A percentile compares a stretch with the other conserved stretches of the same genome.
Conservation (phyloP, 2,113 vertebrate genomes). For the Pyrgilauda ruficollis region DNA sequence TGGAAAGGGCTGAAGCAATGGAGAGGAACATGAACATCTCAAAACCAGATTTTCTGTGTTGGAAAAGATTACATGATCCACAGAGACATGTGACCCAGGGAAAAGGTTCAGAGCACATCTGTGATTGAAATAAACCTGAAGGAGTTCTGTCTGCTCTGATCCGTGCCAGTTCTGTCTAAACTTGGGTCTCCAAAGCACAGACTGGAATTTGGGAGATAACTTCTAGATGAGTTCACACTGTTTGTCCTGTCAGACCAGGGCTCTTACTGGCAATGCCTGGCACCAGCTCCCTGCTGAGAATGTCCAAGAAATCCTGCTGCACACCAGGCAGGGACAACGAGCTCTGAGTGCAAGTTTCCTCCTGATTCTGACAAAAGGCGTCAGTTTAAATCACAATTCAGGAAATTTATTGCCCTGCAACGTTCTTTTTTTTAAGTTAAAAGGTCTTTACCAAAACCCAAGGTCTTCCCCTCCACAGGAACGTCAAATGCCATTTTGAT, state of each 20-base stretch:
- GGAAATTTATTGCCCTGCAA: not conserved
- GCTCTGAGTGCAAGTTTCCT: not conserved
- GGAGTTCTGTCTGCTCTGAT: not conserved
- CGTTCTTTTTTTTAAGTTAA: fast-evolving
- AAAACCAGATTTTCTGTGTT: conserved; percentile 8
- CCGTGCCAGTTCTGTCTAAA: conserved; percentile 9
- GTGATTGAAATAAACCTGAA: not conserved
- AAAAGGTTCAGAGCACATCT: conserved; percentile 38
- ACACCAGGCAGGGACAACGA: not conserved
- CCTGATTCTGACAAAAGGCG: not conserved
- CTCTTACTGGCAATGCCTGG: not conserved
- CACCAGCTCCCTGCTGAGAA: not conserved
- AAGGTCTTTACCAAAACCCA: not conserved
- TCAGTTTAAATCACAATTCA: not conserved
- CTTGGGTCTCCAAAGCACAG: not conserved
- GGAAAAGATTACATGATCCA: conserved; percentile 31
- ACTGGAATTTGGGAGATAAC: not conserved
- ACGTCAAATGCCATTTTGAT: not conserved
- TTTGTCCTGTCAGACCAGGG: not conserved
- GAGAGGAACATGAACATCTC: not conserved
- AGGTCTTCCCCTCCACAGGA: not conserved
- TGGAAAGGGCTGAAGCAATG: conserved; percentile 24
- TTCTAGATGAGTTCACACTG: not conserved
- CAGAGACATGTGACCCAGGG: not conserved
- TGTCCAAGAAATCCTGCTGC: not conserved